Conservation (phyloP, 2,797 vertebrate species). For the Cyprinella venusta region DNA sequence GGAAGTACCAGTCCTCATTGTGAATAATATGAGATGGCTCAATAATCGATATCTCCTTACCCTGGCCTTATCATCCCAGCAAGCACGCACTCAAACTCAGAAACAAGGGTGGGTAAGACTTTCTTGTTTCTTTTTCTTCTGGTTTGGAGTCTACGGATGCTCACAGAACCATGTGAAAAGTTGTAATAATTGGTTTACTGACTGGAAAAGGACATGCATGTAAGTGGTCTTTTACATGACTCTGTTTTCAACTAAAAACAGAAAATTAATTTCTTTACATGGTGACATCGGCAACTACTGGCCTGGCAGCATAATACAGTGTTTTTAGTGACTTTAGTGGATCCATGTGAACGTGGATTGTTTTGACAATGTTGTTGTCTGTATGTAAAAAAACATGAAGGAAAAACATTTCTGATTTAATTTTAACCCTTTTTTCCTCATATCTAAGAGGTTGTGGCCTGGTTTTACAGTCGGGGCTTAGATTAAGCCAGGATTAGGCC, state of each 20-base stretch:
- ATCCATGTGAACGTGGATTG: too few relatives aligned
- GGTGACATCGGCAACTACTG: too few relatives aligned
- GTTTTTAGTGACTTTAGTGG: too few relatives aligned
- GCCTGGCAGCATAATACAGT: too few relatives aligned
- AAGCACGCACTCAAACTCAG: background rate
- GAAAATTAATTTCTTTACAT: too few relatives aligned
- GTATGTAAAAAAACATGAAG: too few relatives aligned
- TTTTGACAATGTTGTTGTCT: too few relatives aligned
- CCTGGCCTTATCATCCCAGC: background rate
- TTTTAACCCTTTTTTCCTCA: background rate
- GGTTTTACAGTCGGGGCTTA: background rate
- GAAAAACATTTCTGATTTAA: background rate
- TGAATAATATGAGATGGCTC: background rate
- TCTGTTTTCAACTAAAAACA: too few relatives aligned
- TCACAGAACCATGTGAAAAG: background rate
- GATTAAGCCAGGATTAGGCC: background rate
- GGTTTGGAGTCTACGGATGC: background rate
- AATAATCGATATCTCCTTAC: background rate
- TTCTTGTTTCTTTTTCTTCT: background rate
- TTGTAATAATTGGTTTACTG: background rate
- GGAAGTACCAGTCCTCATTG: background rate
- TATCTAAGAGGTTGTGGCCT: background rate
- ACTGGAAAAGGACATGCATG: background rate
- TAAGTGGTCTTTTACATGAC: too few relatives aligned
- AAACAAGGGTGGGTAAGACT: too few relatives aligned